phyloP scores from a whole-genome alignment of 30 jellyfish, hydroid and myxozoan genomes.

The Aurelia aurita complex sp. Pacific region DNA sequence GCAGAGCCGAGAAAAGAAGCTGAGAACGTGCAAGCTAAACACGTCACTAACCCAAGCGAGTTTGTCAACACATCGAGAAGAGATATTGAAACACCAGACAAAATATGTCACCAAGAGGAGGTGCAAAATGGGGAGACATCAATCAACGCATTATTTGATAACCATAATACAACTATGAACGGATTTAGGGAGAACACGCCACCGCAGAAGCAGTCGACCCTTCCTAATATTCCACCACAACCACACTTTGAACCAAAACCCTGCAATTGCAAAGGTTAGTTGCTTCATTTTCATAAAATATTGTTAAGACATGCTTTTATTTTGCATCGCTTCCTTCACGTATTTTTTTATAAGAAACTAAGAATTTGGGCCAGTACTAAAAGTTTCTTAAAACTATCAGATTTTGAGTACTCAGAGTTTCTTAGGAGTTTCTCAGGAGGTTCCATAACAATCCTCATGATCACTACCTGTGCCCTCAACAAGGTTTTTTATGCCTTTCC shows the following conservation, averaged over 20 bases:
- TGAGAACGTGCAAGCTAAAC: background rate
- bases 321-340: background rate
- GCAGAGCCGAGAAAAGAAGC: background rate
- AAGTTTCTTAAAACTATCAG: too few species aligned
- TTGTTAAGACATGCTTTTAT: background rate
- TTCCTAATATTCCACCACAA: constrained; percentile 2
- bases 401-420: too few species aligned
- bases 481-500: too few species aligned
- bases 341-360: too few species aligned
- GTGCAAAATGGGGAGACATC: background rate
- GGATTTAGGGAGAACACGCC: background rate
- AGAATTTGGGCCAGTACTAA: too few species aligned
- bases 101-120: background rate
- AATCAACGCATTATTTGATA: background rate
- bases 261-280: constrained; percentile 35
- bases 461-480: too few species aligned
- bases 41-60: background rate
- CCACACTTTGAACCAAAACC: constrained; percentile 29
- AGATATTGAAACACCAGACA: background rate
- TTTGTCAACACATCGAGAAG: background rate
- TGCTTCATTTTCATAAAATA: background rate
- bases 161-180: background rate
- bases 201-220: background rate
- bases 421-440: too few species aligned
- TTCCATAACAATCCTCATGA: too few species aligned